Evolutionary conservation across 2,797 vertebrate genomes (phyloP).

Genomic region (Ptychobarbus kaznakovi): DNA sequence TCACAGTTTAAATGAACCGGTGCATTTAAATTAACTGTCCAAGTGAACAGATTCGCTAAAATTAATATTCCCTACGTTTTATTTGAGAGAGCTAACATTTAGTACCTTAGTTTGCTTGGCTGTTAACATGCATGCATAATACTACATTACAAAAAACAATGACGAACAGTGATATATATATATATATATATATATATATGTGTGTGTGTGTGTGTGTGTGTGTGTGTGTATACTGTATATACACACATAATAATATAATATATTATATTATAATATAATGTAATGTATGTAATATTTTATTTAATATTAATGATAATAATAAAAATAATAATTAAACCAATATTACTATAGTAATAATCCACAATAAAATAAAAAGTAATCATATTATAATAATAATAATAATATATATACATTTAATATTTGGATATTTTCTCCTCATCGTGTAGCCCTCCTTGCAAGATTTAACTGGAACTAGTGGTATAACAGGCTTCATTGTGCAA

Average conservation of each 20-base stretch:
- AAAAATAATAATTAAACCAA: neutral
- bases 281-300: no score
- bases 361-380: no score
- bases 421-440: neutral
- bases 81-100: neutral
- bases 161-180: neutral
- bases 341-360: no score
- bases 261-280: no score
- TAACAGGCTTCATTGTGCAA: neutral
- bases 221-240: no score
- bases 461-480: neutral
- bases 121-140: neutral
- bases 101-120: neutral
- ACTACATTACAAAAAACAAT: no score
- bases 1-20: neutral
- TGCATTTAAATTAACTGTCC: neutral
- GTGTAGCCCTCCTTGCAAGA: neutral
- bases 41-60: neutral
- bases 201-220: accelerated
- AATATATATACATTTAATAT: no score
- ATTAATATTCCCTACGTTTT: neutral
- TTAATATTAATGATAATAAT: no score
- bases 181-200: no score
- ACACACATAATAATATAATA: no score
- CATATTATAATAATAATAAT: neutral